phyloP scores from a whole-genome alignment of 2,797 vertebrate genomes.

The Leptoclinus maculatus region DNA sequence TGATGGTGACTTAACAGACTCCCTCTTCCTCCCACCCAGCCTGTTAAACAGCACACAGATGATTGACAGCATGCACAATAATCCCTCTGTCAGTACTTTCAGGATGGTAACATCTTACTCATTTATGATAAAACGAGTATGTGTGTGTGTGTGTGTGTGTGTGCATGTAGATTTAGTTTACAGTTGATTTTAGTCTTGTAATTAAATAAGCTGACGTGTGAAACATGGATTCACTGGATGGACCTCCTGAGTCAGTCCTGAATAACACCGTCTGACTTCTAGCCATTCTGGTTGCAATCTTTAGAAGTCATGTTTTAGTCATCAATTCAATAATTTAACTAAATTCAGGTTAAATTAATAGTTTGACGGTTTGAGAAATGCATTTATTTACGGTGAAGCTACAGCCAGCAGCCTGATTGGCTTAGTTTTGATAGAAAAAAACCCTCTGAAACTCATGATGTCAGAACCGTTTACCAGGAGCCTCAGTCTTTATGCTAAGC shows the following conservation, averaged over 20 bases:
- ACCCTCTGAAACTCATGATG: background rate
- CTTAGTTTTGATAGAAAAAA: background rate
- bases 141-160: slow-evolving; percentile 1
- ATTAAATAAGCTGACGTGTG: background rate
- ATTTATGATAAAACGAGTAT: slow-evolving; percentile 27
- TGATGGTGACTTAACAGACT: background rate
- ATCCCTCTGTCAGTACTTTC: slow-evolving; percentile 29
- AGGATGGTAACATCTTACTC: slow-evolving; percentile 33
- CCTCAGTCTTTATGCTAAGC: background rate
- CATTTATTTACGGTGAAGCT: background rate
- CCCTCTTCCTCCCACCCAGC: background rate
- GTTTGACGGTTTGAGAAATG: background rate
- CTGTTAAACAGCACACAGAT: slow-evolving; percentile 14
- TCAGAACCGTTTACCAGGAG: background rate
- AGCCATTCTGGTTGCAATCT: background rate
- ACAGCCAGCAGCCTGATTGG: background rate
- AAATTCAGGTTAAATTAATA: background rate
- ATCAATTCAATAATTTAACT: background rate
- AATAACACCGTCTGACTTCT: background rate
- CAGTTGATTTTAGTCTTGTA: background rate
- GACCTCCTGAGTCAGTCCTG: background rate
- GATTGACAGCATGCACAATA: slow-evolving; percentile 30
- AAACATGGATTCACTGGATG: background rate
- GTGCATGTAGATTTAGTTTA: slow-evolving; percentile 8
- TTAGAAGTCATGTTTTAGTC: background rate